Evolutionary conservation across 2,888 invertebrate species (phyloP), one percentile per base, ranked within the genome.

Genomic region (Nomada lathburiana): DNA sequence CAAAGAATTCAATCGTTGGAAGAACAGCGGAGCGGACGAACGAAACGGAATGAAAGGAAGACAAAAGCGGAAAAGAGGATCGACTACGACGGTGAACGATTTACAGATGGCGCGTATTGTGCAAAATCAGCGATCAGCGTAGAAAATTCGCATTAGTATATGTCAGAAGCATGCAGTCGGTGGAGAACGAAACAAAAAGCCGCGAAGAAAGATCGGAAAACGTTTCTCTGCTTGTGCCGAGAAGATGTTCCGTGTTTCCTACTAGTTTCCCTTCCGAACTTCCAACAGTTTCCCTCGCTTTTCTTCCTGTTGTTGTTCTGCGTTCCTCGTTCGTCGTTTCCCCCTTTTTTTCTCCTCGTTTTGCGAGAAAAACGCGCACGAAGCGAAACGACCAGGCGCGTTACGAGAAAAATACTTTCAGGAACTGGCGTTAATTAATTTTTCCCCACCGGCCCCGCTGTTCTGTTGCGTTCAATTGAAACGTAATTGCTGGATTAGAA

Each of bases 101-200:
- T 53, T 70, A 72, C 57, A 26, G 29, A 50, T 9, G 29, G 55
- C 55, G 53, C 65, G 62, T 62, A 72, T 71, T 52, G 62, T 26
- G 63, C 44, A 50, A 59, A 57, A 68, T 42, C 72, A 65, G 20
- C 53, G 59, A 73, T 67, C 68, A 65, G 20, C 23, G 13, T 16
- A 72, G 73, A 55, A 68, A 76, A 82, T 82, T 82, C 85, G 71
- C 76, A 82, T 85, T 85, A 82, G 67, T 85, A 80, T 82, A 80
- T 82, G 85, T 85, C 85, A 74, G 74, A 74, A 69, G 76, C 85
- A 85, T 57, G 73, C 53, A 71, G 73, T 73, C 55, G 29, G 63
- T 64, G 20, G 57, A 72, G 79, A 67, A 76, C 3, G 13, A 20
- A 7, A 23, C 11, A 23, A 62, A 59, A 26, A 59, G 0, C 18